Percentiles rank a stretch among this genome's conserved stretches.
Evolutionary conservation across 2,113 vertebrate species (phyloP).

Genomic region (Jacana jacana): DNA sequence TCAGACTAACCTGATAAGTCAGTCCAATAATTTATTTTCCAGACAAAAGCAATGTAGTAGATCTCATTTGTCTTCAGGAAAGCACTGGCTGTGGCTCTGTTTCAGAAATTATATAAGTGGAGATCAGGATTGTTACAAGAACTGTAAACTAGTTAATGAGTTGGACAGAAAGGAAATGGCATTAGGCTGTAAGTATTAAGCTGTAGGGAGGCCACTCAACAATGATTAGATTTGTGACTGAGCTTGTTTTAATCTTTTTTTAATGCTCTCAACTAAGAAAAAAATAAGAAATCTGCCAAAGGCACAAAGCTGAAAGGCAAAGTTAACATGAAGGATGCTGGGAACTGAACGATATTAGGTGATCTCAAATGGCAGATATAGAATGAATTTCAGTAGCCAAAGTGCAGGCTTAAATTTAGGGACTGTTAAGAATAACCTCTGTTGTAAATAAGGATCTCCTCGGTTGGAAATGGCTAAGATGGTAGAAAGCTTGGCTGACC

Average conservation of each 20-base stretch:
- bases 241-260: conserved; percentile 6
- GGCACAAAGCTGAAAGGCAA: background rate
- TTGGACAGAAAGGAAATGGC: conserved; percentile 27
- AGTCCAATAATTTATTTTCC: background rate
- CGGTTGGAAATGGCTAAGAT: background rate
- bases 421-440: background rate
- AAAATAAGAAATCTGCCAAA: background rate
- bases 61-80: background rate
- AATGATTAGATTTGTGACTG: conserved; percentile 35
- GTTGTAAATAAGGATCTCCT: background rate
- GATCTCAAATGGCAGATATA: background rate
- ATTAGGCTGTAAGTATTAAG: conserved; percentile 36
- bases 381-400: background rate
- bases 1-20: background rate
- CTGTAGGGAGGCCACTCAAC: conserved; percentile 12
- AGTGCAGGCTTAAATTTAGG: background rate
- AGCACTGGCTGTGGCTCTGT: background rate
- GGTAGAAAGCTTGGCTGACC: background rate
- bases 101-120: conserved; percentile 7
- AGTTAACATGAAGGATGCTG: background rate
- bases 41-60: background rate
- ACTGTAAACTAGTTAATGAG: conserved; percentile 34
- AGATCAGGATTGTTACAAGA: conserved; percentile 6
- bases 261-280: background rate
- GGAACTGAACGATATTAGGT: background rate